Evolutionary conservation across 2,113 vertebrate species (phyloP).

Genomic region (Piaya cayana): DNA sequence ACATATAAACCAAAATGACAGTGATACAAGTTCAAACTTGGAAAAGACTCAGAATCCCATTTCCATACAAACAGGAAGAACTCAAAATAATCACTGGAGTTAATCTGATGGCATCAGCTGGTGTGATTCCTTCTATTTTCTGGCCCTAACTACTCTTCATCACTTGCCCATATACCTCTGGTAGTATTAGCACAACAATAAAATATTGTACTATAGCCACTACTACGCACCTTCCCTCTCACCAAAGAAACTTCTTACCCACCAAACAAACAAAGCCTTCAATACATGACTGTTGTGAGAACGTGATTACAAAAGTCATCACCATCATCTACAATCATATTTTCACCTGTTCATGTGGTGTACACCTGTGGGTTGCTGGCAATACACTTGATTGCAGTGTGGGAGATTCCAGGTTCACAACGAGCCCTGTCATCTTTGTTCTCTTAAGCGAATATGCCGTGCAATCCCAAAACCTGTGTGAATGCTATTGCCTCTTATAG

Average conservation of each 20-base stretch:
- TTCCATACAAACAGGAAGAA: not conserved
- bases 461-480: slow-evolving; percentile 32
- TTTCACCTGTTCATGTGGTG: slow-evolving; percentile 4
- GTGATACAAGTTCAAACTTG: not conserved
- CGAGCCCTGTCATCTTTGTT: not conserved
- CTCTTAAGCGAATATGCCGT: not conserved
- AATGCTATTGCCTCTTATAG: slow-evolving; percentile 10
- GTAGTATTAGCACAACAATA: not conserved
- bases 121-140: not conserved
- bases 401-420: not conserved
- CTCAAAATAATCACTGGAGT: slow-evolving; percentile 25
- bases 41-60: slow-evolving; percentile 19
- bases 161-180: not conserved
- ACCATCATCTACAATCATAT: not conserved
- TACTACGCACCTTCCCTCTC: not conserved
- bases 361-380: slow-evolving; percentile 25
- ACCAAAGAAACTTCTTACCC: not conserved
- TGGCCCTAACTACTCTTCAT: not conserved
- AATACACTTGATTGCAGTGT: not conserved
- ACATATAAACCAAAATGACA: slow-evolving; percentile 6
- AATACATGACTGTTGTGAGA: not conserved
- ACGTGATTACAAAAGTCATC: slow-evolving; percentile 7
- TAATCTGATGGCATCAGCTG: not conserved
- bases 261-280: not conserved
- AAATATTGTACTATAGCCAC: not conserved